Conservation (phyloP, 2,113 vertebrate genomes). For the Oncorhynchus masou region DNA sequence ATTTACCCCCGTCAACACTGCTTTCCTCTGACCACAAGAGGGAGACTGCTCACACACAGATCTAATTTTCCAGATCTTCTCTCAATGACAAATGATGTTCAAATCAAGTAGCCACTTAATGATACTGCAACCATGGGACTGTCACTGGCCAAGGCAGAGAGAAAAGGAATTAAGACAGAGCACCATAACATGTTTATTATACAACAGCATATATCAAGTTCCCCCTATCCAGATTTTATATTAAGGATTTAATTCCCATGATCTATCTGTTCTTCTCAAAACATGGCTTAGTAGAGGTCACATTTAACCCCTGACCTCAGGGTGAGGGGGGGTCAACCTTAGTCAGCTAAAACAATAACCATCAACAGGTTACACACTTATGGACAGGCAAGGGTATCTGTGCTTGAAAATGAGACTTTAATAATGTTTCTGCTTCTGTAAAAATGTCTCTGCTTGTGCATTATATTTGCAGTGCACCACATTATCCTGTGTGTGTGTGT, state of each 20-base stretch:
- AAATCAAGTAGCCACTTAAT: constrained; percentile 8
- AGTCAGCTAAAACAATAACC: neutral
- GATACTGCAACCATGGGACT: too few relatives aligned
- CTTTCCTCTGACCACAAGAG: constrained; percentile 49
- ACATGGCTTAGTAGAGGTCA: constrained; percentile 52
- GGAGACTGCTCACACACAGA: constrained; percentile 39
- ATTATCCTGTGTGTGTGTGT: neutral
- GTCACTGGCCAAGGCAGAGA: too few relatives aligned
- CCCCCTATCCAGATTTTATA: too few relatives aligned
- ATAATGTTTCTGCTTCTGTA: constrained; percentile 24
- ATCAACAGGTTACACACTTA: neutral
- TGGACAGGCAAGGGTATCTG: neutral
- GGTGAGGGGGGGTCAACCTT: constrained; percentile 14
- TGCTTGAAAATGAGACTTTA: neutral
- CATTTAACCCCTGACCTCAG: constrained; percentile 34
- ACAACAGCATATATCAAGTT: too few relatives aligned
- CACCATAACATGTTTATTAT: too few relatives aligned
- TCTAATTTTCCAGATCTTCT: neutral
- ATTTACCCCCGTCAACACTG: constrained; percentile 1
- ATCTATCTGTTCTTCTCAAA: neutral
- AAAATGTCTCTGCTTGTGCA: neutral
- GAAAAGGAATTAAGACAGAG: too few relatives aligned
- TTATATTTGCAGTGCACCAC: neutral
- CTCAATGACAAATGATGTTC: constrained; percentile 14
- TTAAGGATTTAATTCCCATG: too few relatives aligned